Base-by-base conservation (phyloP, 2,797 vertebrate species). In the Antennarius maculatus region DNA sequence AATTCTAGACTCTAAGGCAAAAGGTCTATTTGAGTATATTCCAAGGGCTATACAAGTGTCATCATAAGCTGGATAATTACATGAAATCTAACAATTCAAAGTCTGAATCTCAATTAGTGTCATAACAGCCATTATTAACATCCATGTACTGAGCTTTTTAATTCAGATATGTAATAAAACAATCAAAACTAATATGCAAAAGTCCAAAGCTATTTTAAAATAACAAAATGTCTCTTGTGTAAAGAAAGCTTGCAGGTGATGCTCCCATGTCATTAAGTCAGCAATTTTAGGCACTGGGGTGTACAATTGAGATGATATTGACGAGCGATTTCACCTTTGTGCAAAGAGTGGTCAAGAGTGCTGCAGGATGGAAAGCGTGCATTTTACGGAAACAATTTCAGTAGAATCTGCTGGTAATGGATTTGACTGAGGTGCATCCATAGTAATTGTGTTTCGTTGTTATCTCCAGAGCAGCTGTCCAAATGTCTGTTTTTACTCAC, bases 171-270 rank as follows among this genome's bases (percentile, higher is more conserved):
- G 76, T 87, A 86, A 80, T 83, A 69, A 90, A 91, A 91, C 91
- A 93, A 91, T 92, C 87, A 88, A 91, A 88, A 79, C 79, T 77
- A 79, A 92, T 94, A 93, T 93, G 92, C 92, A 94, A 94, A 90
- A 80, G 84, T 83, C 84, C 79, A 86, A 88, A 87, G 75, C 82
- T 82, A 62, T 85, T 88, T 87, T 80, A 68, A 86, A 85, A 77
- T 66, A 70, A 76, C 64, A 78, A 70, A 14, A 69, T 83, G 67
- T 84, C 78, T 81, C 65, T 71, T 67, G 81, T 63, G 59, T 86
- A 74, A 77, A 77, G 72, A 78, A 88, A 74, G 71, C 79, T 83
- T 80, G 80, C 80, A 82, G 65, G 75, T 79, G 66, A 81, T 77
- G 76, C 81, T 85, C 78, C 79, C 80, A 58, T 79, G 79, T 86